Percentiles rank a stretch among this genome's conserved stretches.
Evolutionary conservation across 2,888 invertebrate genomes (phyloP).

Genomic region (Alloscopus bannaensis): DNA sequence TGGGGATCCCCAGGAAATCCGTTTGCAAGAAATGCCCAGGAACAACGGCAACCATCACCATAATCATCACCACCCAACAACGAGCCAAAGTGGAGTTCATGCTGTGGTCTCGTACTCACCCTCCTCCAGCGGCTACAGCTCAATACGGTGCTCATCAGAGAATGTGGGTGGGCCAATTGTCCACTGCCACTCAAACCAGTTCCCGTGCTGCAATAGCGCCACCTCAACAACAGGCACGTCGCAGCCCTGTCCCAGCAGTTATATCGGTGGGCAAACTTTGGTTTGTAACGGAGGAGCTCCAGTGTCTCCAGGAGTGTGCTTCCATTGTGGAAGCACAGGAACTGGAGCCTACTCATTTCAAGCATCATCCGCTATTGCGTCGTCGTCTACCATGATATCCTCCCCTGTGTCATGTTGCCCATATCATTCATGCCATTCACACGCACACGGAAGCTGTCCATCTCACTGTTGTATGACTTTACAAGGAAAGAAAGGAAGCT

Average conservation of each 20-base stretch:
- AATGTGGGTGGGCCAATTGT: constrained; percentile 55
- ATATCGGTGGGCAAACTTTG: background rate
- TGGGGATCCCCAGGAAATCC: constrained; percentile 45
- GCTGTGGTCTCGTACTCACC: constrained; percentile 69
- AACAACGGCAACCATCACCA: constrained; percentile 35
- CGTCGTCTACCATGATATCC: background rate
- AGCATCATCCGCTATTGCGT: constrained; percentile 5
- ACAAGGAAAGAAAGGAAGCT: constrained; percentile 29
- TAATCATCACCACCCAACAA: constrained; percentile 37
- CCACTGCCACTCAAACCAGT: constrained; percentile 51
- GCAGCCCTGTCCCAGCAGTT: background rate
- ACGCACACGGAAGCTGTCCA: constrained; percentile 7
- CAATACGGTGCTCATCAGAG: constrained; percentile 68
- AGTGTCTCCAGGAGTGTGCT: constrained; percentile 13
- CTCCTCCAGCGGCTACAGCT: constrained; percentile 71
- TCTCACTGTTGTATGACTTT: constrained; percentile 25
- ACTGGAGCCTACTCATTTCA: constrained; percentile 6
- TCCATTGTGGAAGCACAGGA: constrained; percentile 18
- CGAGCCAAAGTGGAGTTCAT: constrained; percentile 19
- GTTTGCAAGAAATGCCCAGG: constrained; percentile 37
- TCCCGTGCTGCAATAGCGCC: constrained; percentile 25
- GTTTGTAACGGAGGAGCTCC: background rate
- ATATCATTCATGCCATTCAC: constrained; percentile 27
- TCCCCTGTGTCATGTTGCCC: constrained; percentile 12
- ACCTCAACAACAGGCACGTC: constrained; percentile 3